These are phyloP conservation scores for Stichopus horrens DNA, from an alignment of 53 echinoderm and acorn worm genomes.

Conservation along the genomic window DNA sequence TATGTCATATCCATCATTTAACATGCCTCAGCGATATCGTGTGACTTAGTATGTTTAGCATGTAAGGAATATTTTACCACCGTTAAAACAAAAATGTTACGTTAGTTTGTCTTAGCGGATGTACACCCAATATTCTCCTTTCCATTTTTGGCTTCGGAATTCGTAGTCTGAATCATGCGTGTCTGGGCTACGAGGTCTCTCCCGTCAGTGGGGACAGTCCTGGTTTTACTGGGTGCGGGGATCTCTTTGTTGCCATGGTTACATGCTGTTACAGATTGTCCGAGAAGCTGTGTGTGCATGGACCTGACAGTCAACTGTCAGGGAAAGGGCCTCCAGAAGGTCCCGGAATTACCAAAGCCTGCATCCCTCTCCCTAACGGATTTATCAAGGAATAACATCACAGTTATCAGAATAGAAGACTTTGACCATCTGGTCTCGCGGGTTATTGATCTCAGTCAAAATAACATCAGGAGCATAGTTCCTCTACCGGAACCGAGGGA, in stretches of 20 bases:
- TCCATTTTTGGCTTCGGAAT: too few relatives aligned
- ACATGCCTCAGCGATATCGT: too few relatives aligned
- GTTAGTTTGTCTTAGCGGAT: too few relatives aligned
- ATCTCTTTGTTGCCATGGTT: neutral
- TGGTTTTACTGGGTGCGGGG: neutral
- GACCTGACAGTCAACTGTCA: neutral
- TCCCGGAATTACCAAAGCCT: neutral
- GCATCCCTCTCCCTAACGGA: neutral
- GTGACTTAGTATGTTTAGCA: too few relatives aligned
- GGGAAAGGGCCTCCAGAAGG: neutral
- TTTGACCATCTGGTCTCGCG: neutral
- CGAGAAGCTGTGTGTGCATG: neutral
- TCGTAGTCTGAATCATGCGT: too few relatives aligned
- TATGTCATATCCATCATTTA: too few relatives aligned
- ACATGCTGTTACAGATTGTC: slow-evolving; percentile 4
- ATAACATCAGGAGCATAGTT: neutral
- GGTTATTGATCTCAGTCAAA: slow-evolving; percentile 25
- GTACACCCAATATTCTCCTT: too few relatives aligned
- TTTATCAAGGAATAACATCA: slow-evolving; percentile 38
- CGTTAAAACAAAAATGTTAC: too few relatives aligned
- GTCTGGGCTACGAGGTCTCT: neutral
- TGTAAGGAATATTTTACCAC: too few relatives aligned
- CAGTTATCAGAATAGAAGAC: slow-evolving; percentile 1
- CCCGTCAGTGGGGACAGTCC: neutral
- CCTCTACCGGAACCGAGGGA: neutral